Base-by-base conservation (phyloP, 2,888 invertebrate species). In the Ceramica pisi region DNA sequence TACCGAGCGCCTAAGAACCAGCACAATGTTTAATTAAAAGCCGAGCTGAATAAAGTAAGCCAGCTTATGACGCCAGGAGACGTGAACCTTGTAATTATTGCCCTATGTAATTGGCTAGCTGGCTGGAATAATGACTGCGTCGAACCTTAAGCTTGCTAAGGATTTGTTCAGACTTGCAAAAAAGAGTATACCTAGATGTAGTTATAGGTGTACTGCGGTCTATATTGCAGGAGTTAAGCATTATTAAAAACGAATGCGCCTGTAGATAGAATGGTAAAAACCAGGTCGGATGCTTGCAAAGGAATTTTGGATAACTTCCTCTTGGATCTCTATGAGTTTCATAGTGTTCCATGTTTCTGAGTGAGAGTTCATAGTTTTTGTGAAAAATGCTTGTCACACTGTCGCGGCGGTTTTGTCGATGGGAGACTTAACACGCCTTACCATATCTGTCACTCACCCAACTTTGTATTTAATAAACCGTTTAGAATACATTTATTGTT, bases 1-100 rank as follows among this genome's bases (percentile, higher is more conserved):
- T 38, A 8, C 16, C 1, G 14, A 57, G 0, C 14, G n/a, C 38
- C 38, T 57, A 57, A 62, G 57, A 31, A 70, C 57, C 46, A 26
- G 61, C 53, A 53, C 53, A 61, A 57, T 59, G 61, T 67, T 78
- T 83, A 79, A 84, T 84, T 85, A 85, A 85, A 85, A 79, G 81
- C 69, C 9, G 38, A 62, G 57, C 77, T 64, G 31, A 56, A 81
- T 80, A 75, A 85, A 85, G 65, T 82, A 67, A 75, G 72, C 62
- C 53, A 74, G 48, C 60, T 60, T 59, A 55, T 66, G 62, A 71
- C 62, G 67, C 53, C 69, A 78, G 38, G 51, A 60, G 63, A 64
- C 60, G 65, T 57, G 50, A 51, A 50, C 46, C 19, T 53, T 48
- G 71, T 69, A 65, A 73, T 78, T 68, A 75, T 70, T 71, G 51